These are phyloP conservation scores for Acheta domesticus DNA, from an alignment of 2,888 invertebrate species.

Conservation along the genomic window DNA sequence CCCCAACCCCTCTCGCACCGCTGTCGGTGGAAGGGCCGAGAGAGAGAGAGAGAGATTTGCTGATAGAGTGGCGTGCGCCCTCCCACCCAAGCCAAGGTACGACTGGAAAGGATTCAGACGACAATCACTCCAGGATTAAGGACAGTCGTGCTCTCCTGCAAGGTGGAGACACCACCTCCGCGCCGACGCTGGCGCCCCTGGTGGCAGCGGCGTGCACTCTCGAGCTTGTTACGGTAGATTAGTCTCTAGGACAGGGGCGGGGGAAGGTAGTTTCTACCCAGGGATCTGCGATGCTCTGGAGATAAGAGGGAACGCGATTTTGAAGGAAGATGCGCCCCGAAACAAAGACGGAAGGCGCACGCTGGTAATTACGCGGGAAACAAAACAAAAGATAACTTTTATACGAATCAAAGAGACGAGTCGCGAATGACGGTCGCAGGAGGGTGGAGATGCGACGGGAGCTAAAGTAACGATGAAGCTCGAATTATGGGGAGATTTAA, in stretches of 20 bases:
- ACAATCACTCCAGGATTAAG: neutral
- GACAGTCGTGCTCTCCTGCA: neutral
- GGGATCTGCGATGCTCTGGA: too few species aligned
- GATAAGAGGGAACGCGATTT: too few species aligned
- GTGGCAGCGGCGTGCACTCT: too few species aligned
- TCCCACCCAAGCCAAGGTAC: neutral
- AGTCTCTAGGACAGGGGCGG: neutral
- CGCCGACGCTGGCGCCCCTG: neutral
- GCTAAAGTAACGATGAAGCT: too few species aligned
- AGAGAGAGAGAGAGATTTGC: neutral
- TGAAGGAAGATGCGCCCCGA: too few species aligned
- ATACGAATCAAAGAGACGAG: neutral
- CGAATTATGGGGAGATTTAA: neutral
- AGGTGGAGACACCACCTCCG: neutral
- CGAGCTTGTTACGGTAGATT: too few species aligned
- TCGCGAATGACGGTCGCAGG: constrained; percentile 22
- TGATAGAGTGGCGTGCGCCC: neutral
- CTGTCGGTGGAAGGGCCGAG: too few species aligned
- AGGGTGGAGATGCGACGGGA: too few species aligned
- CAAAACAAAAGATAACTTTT: neutral
- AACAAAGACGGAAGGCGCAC: neutral
- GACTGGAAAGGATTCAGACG: constrained; percentile 18
- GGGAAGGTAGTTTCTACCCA: neutral
- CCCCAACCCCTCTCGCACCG: too few species aligned
- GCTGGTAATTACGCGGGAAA: neutral